phyloP scores from a whole-genome alignment of 2,797 vertebrate genomes.

The Paguma larvata region DNA sequence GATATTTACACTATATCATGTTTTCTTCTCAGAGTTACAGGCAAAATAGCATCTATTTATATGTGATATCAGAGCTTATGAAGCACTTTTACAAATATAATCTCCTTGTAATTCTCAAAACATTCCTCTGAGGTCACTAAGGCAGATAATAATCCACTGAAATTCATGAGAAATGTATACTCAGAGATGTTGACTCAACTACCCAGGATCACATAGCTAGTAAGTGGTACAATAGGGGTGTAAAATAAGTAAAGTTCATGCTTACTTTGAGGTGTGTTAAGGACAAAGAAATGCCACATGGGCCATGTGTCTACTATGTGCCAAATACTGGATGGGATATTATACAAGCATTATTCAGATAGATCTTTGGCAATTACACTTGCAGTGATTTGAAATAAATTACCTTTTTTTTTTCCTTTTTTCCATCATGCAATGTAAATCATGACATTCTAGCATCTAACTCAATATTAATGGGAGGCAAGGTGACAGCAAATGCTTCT shows the following conservation, averaged over 20 bases:
- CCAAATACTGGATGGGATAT: background rate
- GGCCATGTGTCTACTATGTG: background rate
- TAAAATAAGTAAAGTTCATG: background rate
- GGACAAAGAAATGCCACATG: background rate
- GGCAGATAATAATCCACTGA: background rate
- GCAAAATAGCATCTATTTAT: background rate
- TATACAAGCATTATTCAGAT: background rate
- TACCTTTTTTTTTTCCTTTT: background rate
- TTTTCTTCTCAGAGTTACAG: background rate
- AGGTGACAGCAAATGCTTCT: conserved; percentile 42
- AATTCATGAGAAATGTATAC: background rate
- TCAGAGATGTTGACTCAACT: background rate
- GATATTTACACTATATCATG: background rate
- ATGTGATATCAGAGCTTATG: background rate
- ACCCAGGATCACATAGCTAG: background rate
- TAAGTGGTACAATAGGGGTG: background rate
- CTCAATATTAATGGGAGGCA: background rate
- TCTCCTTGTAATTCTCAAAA: background rate
- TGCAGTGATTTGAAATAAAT: background rate
- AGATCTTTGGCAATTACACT: background rate
- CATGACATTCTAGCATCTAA: background rate
- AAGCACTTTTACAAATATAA: background rate
- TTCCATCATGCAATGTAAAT: background rate
- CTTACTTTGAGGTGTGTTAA: background rate
- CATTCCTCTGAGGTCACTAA: background rate